Evolutionary conservation across 2,888 invertebrate genomes (phyloP).

Genomic region (Drosophila tanythrix): DNA sequence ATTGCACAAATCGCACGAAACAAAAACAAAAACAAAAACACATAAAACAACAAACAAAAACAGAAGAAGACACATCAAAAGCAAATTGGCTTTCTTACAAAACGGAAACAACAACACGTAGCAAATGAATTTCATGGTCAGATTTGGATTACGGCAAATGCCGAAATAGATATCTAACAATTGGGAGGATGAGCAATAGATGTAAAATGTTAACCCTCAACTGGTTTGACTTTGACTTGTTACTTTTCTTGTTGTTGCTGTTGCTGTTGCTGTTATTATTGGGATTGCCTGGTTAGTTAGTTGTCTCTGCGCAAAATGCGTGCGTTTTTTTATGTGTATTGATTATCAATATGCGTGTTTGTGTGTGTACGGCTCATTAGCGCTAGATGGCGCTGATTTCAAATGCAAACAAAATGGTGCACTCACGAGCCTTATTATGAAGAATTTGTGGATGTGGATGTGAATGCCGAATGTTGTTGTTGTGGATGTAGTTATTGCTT

Average conservation of each 20-base stretch:
- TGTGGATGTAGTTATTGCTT: constrained; percentile 26
- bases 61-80: constrained; percentile 20
- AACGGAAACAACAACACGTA: constrained; percentile 78
- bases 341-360: constrained; percentile 1
- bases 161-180: constrained; percentile 45
- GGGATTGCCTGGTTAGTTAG: background rate
- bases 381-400: constrained; percentile 68
- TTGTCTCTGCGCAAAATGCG: constrained; percentile 4
- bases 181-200: constrained; percentile 54
- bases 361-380: constrained; percentile 60
- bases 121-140: constrained; percentile 76
- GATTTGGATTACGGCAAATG: constrained; percentile 59
- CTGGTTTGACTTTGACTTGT: constrained; percentile 51
- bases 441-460: constrained; percentile 18
- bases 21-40: constrained; percentile 20
- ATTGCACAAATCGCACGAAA: constrained; percentile 57
- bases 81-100: constrained; percentile 75
- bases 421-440: constrained; percentile 35
- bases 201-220: constrained; percentile 56
- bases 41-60: background rate
- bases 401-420: constrained; percentile 63
- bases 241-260: constrained; percentile 4
- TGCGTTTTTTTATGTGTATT: background rate
- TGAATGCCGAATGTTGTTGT: background rate
- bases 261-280: background rate